Conservation (phyloP, 2,797 vertebrate genomes). For the Falco concolor region DNA sequence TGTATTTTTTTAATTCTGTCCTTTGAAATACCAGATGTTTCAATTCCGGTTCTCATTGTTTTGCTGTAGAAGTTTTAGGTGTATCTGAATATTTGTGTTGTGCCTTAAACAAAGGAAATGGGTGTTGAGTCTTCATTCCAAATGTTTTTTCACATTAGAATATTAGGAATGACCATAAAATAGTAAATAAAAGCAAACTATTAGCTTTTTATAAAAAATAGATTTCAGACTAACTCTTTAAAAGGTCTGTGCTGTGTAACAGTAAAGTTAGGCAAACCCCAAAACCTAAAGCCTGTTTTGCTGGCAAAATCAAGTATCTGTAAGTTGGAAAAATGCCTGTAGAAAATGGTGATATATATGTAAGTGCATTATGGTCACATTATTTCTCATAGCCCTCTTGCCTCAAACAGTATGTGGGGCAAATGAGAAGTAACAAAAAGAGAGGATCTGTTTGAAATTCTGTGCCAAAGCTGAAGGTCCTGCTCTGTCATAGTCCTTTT, state of each 20-base stretch:
- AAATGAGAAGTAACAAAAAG: neutral
- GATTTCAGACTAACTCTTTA: neutral
- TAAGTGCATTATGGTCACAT: neutral
- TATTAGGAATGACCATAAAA: neutral
- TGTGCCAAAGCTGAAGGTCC: neutral
- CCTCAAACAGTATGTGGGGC: neutral
- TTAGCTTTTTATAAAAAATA: neutral
- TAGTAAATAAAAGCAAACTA: neutral
- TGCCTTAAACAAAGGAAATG: neutral
- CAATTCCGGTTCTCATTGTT: neutral
- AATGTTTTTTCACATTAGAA: neutral
- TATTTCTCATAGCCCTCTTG: neutral
- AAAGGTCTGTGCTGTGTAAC: neutral
- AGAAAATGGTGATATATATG: neutral
- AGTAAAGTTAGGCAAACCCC: neutral
- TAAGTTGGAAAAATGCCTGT: neutral
- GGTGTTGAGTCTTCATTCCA: neutral
- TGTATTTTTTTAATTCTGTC: neutral
- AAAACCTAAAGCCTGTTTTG: neutral
- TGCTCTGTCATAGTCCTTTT: neutral
- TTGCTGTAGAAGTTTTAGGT: neutral
- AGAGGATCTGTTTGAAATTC: neutral
- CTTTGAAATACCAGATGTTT: slow-evolving; percentile 30
- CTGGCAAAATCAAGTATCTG: neutral
- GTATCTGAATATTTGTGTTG: neutral